Percentiles rank a stretch among this genome's conserved stretches.
Conservation (phyloP, 2,888 invertebrate species). For the Ceriagrion tenellum region DNA sequence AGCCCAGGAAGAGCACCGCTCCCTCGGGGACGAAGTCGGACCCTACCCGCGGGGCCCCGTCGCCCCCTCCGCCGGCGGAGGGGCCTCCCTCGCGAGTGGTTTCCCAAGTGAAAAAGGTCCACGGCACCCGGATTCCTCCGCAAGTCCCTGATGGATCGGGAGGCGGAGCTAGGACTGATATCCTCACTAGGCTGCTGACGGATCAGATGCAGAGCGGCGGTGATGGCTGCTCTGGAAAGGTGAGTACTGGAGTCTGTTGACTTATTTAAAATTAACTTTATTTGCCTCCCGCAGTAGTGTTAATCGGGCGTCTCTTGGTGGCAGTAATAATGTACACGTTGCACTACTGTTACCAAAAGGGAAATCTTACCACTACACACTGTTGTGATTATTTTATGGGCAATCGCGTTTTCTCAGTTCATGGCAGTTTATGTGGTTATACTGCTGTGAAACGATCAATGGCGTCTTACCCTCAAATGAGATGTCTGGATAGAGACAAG, state of each 20-base stretch:
- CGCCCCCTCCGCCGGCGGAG: slow-evolving; percentile 65
- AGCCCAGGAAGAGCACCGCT: slow-evolving; percentile 57
- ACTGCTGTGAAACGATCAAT: too few species aligned
- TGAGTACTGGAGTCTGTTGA: not conserved
- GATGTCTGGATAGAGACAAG: too few species aligned
- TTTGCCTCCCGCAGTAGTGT: too few species aligned
- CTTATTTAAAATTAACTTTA: too few species aligned
- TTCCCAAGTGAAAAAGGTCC: slow-evolving; percentile 51
- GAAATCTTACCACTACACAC: too few species aligned
- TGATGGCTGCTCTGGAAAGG: slow-evolving; percentile 45
- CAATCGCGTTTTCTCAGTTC: too few species aligned
- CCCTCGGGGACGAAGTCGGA: slow-evolving; percentile 40
- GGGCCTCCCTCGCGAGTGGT: slow-evolving; percentile 20
- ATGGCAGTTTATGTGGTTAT: too few species aligned
- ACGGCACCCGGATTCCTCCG: slow-evolving; percentile 44
- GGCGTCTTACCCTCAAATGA: too few species aligned
- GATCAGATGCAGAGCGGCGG: slow-evolving; percentile 87
- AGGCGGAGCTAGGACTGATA: slow-evolving; percentile 75
- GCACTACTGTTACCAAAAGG: too few species aligned
- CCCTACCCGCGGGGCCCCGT: slow-evolving; percentile 35
- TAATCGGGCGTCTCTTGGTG: too few species aligned
- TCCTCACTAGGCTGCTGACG: slow-evolving; percentile 86
- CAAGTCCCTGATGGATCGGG: slow-evolving; percentile 49
- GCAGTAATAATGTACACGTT: too few species aligned
- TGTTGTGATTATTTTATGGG: too few species aligned